These are phyloP conservation scores for Electrophaes corylata DNA, from an alignment of 2,888 invertebrate genomes.

Conservation along the genomic window DNA sequence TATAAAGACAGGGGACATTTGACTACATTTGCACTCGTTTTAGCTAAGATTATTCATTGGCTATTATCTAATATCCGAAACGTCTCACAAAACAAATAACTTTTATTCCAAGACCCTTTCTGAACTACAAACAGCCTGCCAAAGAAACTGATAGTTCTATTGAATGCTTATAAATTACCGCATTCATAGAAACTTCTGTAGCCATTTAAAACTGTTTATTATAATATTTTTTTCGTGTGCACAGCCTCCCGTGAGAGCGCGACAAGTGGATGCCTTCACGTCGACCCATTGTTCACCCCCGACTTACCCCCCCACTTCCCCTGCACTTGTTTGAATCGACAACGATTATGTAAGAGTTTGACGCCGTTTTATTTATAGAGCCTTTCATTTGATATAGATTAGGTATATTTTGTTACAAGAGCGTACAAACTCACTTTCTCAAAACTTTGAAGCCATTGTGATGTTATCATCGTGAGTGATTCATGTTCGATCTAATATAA, in stretches of 20 bases:
- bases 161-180: slow-evolving; percentile 24
- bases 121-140: neutral
- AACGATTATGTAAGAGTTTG: slow-evolving; percentile 9
- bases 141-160: slow-evolving; percentile 20
- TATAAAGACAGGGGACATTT: no score
- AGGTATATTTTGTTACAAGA: neutral
- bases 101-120: neutral
- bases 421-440: neutral
- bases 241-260: slow-evolving; percentile 68
- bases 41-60: neutral
- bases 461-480: neutral
- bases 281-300: slow-evolving; percentile 70
- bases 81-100: neutral
- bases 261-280: slow-evolving; percentile 83
- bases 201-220: slow-evolving; percentile 22
- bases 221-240: slow-evolving; percentile 53
- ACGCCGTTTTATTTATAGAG: neutral
- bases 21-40: neutral
- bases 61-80: neutral
- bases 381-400: slow-evolving; percentile 1
- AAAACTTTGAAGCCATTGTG: neutral
- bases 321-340: slow-evolving; percentile 19
- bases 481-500: neutral
- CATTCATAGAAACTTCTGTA: slow-evolving; percentile 17
- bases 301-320: slow-evolving; percentile 22